Base-by-base conservation (phyloP, 2,888 invertebrate genomes). In the Chalcis sispes region DNA sequence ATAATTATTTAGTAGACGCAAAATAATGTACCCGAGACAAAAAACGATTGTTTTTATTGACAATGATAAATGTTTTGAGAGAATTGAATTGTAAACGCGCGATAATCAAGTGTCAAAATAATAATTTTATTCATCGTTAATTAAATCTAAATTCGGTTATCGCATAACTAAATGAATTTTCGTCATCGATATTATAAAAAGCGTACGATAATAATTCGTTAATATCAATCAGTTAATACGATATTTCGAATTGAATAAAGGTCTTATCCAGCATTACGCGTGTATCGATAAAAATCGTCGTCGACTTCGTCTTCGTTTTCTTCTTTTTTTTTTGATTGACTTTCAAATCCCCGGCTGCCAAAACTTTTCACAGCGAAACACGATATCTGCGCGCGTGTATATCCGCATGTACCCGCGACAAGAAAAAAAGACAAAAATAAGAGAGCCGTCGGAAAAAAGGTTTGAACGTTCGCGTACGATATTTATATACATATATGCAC, bases 341-440 rank as follows among this genome's bases (percentile, higher is more conserved):
- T 58, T 18, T 8, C 32, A 27, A 32, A 32, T 58, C 18, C 29
- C 32, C 27, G 27, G n/a, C 61, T 61, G 61, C 61, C 64, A 48
- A 64, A 48, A 64, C 48, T 64, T 50, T 64, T 50, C 50, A 50
- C 64, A 64, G 64, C 64, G 64, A 50, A 64, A 64, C 18, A 27
- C 29, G 64, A 64, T 48, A 64, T 20, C 32, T 10, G 62, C 48
- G 25, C n/a, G 36, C 18, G n/a, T 56, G 5, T 59, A 20, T 36
- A 10, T 58, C 18, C n/a, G 20, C 23, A 23, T 46, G 42, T 2
- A 25, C 40, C 5, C 5, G 59, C 36, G 18, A 62, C 13, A 13
- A 20, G 42, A 62, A 62, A 40, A 46, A 15, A n/a, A 46, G 46
- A 7, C 23, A 20, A 10, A 40, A 42, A 42, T 48, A 48, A 48